A percentile compares a stretch with the other conserved stretches of the same genome.
These are phyloP conservation scores for Danaus plexippus DNA, from an alignment of 1,140 invertebrate genomes.

Conservation along the genomic window DNA sequence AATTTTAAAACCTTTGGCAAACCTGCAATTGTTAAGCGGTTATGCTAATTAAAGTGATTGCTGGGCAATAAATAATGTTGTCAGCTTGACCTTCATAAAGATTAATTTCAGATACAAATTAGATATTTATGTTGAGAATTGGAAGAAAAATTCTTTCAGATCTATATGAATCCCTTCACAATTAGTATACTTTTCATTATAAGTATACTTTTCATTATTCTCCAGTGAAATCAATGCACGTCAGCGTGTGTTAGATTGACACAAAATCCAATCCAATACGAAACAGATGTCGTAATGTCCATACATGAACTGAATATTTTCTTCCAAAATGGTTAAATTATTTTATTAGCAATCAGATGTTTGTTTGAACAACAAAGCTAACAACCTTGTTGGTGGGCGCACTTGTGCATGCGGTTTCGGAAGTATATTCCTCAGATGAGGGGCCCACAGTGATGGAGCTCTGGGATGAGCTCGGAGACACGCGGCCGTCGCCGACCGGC, in stretches of 20 bases:
- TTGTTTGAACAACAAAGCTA: slow-evolving; percentile 1
- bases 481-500: slow-evolving; percentile 79
- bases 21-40: slow-evolving; percentile 70
- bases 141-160: neutral
- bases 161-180: too few species aligned
- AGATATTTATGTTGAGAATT: neutral
- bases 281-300: too few species aligned
- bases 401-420: slow-evolving; percentile 65
- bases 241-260: too few species aligned
- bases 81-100: slow-evolving; percentile 16
- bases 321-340: slow-evolving; percentile 11
- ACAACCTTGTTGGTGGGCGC: slow-evolving; percentile 74
- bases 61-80: slow-evolving; percentile 7
- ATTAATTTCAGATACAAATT: slow-evolving; percentile 2
- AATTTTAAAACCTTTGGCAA: slow-evolving; percentile 71
- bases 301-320: slow-evolving; percentile 6
- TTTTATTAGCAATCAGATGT: slow-evolving; percentile 7
- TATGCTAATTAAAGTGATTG: slow-evolving; percentile 17
- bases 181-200: too few species aligned
- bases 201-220: too few species aligned
- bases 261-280: too few species aligned
- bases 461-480: slow-evolving; percentile 72
- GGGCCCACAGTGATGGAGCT: slow-evolving; percentile 52
- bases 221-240: too few species aligned
- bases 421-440: slow-evolving; percentile 60